Conservation (phyloP, 2,113 vertebrate species). For the Urocolius indicus region DNA sequence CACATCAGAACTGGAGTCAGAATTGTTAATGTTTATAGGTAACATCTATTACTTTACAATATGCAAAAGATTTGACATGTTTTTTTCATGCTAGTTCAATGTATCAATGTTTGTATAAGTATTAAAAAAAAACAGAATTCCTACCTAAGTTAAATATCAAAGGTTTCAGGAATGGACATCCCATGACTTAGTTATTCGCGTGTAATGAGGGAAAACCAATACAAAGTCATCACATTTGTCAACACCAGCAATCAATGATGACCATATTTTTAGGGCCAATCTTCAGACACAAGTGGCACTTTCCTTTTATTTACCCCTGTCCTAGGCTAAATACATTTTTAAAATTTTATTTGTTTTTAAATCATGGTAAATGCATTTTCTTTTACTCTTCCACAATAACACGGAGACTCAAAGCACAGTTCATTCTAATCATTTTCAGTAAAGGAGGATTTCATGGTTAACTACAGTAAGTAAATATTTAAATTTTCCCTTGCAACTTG, state of each 20-base stretch:
- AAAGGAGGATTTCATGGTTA: background rate
- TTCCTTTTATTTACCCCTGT: background rate
- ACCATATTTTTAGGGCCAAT: background rate
- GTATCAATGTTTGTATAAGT: background rate
- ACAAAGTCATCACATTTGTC: background rate
- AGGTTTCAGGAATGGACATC: background rate
- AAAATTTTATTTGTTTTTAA: background rate
- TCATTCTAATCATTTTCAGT: background rate
- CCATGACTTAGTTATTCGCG: background rate
- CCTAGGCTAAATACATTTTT: background rate
- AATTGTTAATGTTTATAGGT: background rate
- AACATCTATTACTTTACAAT: background rate
- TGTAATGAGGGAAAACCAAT: background rate
- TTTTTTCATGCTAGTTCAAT: background rate
- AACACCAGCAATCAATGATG: background rate
- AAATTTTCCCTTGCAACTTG: background rate
- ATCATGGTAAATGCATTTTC: background rate
- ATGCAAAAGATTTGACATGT: background rate
- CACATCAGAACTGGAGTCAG: background rate
- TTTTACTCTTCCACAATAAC: background rate
- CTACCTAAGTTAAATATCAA: background rate
- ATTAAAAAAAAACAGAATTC: background rate
- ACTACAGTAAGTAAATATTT: constrained; percentile 16
- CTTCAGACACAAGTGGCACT: background rate
- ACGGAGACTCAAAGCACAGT: background rate